phyloP scores from a whole-genome alignment of 2,888 invertebrate genomes.

The Phyto melanocephala region DNA sequence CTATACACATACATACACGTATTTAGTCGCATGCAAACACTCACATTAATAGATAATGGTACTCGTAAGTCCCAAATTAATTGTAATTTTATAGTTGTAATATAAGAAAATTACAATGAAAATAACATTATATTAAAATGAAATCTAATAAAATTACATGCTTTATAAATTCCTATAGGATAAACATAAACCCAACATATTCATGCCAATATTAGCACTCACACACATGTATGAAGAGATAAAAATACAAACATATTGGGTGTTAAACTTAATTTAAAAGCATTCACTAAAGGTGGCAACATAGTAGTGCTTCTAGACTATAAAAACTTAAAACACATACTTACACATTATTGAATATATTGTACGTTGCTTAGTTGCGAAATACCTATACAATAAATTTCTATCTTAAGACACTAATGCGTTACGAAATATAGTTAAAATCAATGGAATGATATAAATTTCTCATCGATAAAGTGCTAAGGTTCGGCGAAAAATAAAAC shows the following conservation, averaged over 20 bases:
- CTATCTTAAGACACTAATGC: too few species aligned
- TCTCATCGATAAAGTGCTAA: too few species aligned
- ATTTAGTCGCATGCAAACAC: neutral
- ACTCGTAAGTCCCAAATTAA: slow-evolving; percentile 55
- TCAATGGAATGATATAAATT: too few species aligned
- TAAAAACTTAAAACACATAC: too few species aligned
- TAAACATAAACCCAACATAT: slow-evolving; percentile 27
- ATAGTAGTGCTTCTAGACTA: too few species aligned
- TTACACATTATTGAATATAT: too few species aligned
- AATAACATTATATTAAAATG: slow-evolving; percentile 57
- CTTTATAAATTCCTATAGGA: slow-evolving; percentile 59
- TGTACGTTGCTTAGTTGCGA: too few species aligned
- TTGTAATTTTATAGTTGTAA: slow-evolving; percentile 61
- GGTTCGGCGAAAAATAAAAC: too few species aligned
- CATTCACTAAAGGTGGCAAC: too few species aligned
- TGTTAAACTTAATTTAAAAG: too few species aligned
- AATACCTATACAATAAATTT: too few species aligned
- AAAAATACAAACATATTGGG: neutral
- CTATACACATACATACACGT: neutral
- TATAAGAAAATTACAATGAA: slow-evolving; percentile 58
- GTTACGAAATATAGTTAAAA: too few species aligned
- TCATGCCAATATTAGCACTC: neutral
- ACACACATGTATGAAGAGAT: neutral
- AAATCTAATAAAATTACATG: slow-evolving; percentile 64
- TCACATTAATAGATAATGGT: neutral